These are phyloP conservation scores for Orthosia incerta DNA, from an alignment of 2,888 invertebrate species.

Conservation along the genomic window DNA sequence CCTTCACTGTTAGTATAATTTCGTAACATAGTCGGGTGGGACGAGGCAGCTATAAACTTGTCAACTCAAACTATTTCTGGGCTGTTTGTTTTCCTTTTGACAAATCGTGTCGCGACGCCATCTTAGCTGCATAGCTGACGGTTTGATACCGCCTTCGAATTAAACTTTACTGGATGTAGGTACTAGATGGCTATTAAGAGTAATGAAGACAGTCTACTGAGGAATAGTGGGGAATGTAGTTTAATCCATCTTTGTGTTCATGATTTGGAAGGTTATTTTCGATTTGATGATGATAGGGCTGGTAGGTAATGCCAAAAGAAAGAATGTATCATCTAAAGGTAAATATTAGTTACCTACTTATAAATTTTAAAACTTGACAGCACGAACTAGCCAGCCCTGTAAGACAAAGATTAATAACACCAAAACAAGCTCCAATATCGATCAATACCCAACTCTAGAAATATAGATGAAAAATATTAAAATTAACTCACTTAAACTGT, in stretches of 20 bases:
- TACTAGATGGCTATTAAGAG: conserved; percentile 43
- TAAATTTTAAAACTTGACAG: background rate
- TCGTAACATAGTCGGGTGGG: conserved; percentile 71
- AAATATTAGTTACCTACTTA: background rate
- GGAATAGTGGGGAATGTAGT: background rate
- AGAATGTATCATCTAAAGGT: background rate
- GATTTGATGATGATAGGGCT: background rate
- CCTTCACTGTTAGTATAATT: conserved; percentile 77
- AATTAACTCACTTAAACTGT: conserved; percentile 55
- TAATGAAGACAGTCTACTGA: conserved; percentile 26
- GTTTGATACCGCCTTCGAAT: conserved; percentile 62
- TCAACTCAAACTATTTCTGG: conserved; percentile 89
- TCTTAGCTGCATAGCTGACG: conserved; percentile 79
- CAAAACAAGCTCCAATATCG: conserved; percentile 3
- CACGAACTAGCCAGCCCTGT: background rate
- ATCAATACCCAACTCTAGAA: background rate
- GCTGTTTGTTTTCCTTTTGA: conserved; percentile 89
- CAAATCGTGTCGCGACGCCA: conserved; percentile 87
- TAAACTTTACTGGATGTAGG: conserved; percentile 47
- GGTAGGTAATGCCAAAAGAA: background rate
- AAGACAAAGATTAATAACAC: background rate
- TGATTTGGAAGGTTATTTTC: background rate
- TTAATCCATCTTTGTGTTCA: background rate
- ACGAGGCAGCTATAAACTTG: conserved; percentile 86
- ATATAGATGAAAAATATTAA: conserved; percentile 39